phyloP scores from a whole-genome alignment of 2,888 invertebrate species.

The Papilio protenor region DNA sequence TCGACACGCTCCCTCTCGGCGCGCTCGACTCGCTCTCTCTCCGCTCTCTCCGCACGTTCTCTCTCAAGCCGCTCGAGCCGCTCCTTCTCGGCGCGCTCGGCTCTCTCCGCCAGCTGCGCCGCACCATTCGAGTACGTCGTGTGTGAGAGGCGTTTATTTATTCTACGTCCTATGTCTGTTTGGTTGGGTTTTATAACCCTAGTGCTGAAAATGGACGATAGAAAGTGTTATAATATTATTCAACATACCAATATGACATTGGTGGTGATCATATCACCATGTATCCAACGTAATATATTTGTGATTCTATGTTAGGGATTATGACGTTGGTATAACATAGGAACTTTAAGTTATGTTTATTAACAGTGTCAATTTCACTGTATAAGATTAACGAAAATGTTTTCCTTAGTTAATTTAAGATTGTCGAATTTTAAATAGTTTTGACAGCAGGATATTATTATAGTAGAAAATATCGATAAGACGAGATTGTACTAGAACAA shows the following conservation, averaged over 20 bases:
- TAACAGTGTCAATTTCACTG: background rate
- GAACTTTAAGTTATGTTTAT: background rate
- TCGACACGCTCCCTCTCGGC: conserved; percentile 62
- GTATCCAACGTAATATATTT: background rate
- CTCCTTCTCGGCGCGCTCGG: conserved; percentile 59
- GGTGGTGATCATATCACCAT: background rate
- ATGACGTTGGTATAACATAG: background rate
- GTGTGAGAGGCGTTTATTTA: conserved; percentile 87
- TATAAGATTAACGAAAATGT: background rate
- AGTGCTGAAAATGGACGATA: conserved; percentile 86
- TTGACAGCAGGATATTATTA: too few relatives aligned
- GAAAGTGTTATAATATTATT: background rate
- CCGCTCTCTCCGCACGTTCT: conserved; percentile 49
- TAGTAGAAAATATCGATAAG: background rate
- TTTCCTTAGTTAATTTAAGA: background rate
- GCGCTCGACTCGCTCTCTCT: conserved; percentile 51
- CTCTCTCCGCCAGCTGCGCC: conserved; percentile 62
- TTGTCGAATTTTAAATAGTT: background rate
- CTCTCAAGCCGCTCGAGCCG: conserved; percentile 57
- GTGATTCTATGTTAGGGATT: background rate
- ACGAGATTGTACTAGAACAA: background rate
- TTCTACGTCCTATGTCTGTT: conserved; percentile 94
- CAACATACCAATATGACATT: background rate
- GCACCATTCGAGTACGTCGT: conserved; percentile 69
- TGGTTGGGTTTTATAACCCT: conserved; percentile 97